A percentile compares a stretch with the other conserved stretches of the same genome.
These are phyloP conservation scores for Gisinianus flammeolus DNA, from an alignment of 2,888 invertebrate species.

Conservation along the genomic window DNA sequence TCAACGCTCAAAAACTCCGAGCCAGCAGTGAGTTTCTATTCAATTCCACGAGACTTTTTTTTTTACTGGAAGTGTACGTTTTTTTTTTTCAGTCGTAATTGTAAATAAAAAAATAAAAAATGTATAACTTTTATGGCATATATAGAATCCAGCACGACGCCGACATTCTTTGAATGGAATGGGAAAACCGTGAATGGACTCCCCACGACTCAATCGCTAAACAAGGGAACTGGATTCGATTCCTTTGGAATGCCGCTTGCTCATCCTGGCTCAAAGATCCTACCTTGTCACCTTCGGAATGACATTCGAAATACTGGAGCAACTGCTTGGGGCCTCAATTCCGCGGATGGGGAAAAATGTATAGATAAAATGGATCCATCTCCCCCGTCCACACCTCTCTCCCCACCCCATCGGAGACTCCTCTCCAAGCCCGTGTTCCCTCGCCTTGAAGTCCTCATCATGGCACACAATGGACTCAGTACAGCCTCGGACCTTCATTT, in stretches of 20 bases:
- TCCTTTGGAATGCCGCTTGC: constrained; percentile 34
- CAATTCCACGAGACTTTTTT: neutral
- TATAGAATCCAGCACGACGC: constrained; percentile 7
- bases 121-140: neutral
- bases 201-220: neutral
- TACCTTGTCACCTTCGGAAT: constrained; percentile 24
- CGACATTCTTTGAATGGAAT: constrained; percentile 32
- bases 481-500: constrained; percentile 50
- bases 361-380: constrained; percentile 13
- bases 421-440: constrained; percentile 49
- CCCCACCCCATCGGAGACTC: constrained; percentile 1
- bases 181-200: constrained; percentile 29
- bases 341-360: constrained; percentile 2
- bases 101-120: neutral
- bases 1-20: constrained; percentile 22
- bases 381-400: constrained; percentile 21
- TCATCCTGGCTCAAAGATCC: neutral
- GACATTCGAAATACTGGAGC: constrained; percentile 34
- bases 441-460: constrained; percentile 53
- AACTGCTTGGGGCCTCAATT: constrained; percentile 32
- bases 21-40: constrained; percentile 17
- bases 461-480: constrained; percentile 54
- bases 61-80: neutral
- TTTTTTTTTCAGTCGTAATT: neutral
- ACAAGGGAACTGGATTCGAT: constrained; percentile 37